Evolutionary conservation across 2,888 invertebrate species (phyloP), one percentile per base, ranked within the genome.

Genomic region (Meloe dianella): DNA sequence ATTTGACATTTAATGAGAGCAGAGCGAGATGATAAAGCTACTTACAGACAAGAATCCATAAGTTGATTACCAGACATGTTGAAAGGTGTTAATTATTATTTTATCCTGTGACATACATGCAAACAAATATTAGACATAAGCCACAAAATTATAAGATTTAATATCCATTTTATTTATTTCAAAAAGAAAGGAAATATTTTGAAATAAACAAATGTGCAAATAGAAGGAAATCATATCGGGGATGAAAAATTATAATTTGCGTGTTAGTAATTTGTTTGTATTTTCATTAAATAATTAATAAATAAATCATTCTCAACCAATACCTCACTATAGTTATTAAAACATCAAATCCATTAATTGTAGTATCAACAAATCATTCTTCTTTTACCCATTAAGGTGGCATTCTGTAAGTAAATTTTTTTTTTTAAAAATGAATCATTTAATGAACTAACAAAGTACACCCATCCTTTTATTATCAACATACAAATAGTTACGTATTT

Each of bases 41-140:
- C 88, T 88, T 84, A 89, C 88, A 88, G 85, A 84, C 88, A 88
- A 78, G 88, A 87, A 85, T 89, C 88, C 85, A 88, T 86, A 81
- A 88, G 86, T 84, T 88, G 88, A 85, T 87, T 88, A 86, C 87
- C 87, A 82, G 88, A 87, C 88, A 89, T 89, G 80, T 75, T 82
- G 82, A 78, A 78, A 78, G 79, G 74, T 78, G 75, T 74, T 73
- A 74, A 70, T 73, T 72, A 75, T 73, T 74, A 73, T 76, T 75
- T 72, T 3, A 66, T 72, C 78, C 78, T 80, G 79, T 78, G 78
- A 77, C 77, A 78, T 75, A 80, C 80, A 80, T 80, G 79, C 80
- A 77, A 79, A 78, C 77, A 77, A 73, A 73, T 74, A 77, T 74
- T 75, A 77, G 74, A 74, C 70, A 72, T 74, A 71, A 71, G 68